These are phyloP conservation scores for Pteropus rufus DNA, from an alignment of 2,797 vertebrate genomes.

Conservation along the genomic window DNA sequence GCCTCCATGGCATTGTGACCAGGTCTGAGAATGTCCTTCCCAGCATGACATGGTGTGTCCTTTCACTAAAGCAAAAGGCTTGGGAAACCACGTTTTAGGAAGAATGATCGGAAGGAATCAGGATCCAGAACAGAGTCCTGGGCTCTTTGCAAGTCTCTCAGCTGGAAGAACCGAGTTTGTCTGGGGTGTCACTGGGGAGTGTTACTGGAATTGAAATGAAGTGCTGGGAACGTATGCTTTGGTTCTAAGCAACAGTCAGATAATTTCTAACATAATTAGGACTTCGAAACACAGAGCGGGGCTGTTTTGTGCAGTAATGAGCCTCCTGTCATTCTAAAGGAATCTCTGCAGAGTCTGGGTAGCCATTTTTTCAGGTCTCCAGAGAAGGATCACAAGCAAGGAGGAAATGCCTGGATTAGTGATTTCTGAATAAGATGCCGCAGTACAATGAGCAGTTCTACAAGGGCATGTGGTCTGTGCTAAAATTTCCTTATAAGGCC, in stretches of 20 bases:
- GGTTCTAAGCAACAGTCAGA: neutral
- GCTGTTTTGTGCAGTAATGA: neutral
- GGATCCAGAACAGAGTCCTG: neutral
- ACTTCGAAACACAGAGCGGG: neutral
- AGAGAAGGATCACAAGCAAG: neutral
- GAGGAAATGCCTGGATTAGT: neutral
- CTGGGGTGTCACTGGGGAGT: neutral
- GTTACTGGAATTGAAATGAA: neutral
- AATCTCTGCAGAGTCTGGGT: neutral
- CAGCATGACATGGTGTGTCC: neutral
- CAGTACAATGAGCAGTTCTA: rapidly evolving
- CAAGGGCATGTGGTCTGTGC: rapidly evolving
- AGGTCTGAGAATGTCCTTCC: neutral
- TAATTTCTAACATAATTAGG: neutral
- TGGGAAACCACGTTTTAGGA: neutral
- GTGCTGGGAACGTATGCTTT: neutral
- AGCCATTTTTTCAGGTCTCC: neutral
- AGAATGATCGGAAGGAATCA: neutral
- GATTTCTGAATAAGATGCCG: neutral
- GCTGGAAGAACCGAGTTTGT: neutral
- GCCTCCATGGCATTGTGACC: neutral
- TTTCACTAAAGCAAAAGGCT: neutral
- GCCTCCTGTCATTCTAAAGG: neutral
- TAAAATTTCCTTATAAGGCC: neutral
- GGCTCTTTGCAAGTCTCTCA: neutral